A percentile compares a stretch with the other conserved stretches of the same genome.
Conservation (phyloP, 2,888 invertebrate genomes). For the Biston betularia region DNA sequence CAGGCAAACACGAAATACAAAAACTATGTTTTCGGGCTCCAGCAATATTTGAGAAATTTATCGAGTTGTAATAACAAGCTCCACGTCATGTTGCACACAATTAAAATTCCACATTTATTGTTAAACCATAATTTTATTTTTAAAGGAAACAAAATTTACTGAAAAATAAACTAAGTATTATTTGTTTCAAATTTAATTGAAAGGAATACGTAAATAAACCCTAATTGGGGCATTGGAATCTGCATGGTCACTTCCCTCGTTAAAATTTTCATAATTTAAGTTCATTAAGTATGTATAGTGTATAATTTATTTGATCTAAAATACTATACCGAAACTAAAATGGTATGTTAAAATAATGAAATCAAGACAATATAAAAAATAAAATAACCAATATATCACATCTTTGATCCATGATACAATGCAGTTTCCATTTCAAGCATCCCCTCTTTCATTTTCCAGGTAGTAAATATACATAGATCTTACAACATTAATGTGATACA, state of each 20-base stretch:
- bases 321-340: slow-evolving; percentile 57
- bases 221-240: slow-evolving; percentile 75
- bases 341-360: slow-evolving; percentile 47
- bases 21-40: too few relatives aligned
- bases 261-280: too few relatives aligned
- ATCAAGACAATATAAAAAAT: slow-evolving; percentile 68
- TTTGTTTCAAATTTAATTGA: slow-evolving; percentile 4
- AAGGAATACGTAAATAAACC: slow-evolving; percentile 35
- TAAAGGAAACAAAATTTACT: background rate
- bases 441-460: slow-evolving; percentile 47
- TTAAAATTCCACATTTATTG: background rate
- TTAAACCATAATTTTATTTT: background rate
- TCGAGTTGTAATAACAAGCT: background rate
- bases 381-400: slow-evolving; percentile 81
- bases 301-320: slow-evolving; percentile 43
- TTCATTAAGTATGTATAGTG: slow-evolving; percentile 41
- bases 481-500: slow-evolving; percentile 60
- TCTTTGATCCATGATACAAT: slow-evolving; percentile 79
- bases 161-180: too few relatives aligned
- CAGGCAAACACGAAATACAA: too few relatives aligned
- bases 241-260: slow-evolving; percentile 55
- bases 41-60: background rate
- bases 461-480: slow-evolving; percentile 57
- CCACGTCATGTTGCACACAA: background rate
- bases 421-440: slow-evolving; percentile 71